Evolutionary conservation across 1,140 invertebrate genomes (phyloP).

Genomic region (Ditylenchus dipsaci): DNA sequence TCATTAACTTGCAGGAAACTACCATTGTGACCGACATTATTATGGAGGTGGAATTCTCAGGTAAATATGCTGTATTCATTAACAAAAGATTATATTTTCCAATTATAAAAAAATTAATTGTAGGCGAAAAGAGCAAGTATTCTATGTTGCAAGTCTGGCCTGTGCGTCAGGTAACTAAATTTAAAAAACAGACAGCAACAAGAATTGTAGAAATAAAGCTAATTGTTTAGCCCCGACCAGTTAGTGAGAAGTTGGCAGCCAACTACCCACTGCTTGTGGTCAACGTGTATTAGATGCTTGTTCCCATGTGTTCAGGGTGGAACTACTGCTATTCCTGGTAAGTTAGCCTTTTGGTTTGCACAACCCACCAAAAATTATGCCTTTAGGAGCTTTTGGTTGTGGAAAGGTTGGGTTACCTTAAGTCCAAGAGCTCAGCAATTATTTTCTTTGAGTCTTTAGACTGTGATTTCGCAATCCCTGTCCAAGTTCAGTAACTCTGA

Average conservation of each 20-base stretch:
- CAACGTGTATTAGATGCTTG: constrained; percentile 94
- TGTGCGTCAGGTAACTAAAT: constrained; percentile 71
- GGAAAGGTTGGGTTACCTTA: no score
- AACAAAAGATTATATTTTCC: no score
- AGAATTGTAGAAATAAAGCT: no score
- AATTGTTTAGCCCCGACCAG: constrained; percentile 70
- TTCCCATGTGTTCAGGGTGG: constrained; percentile 99
- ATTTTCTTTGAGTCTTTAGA: constrained; percentile 61
- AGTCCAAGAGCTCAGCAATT: no score
- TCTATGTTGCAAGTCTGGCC: constrained; percentile 91
- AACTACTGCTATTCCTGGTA: constrained; percentile 95
- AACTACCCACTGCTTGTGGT: constrained; percentile 96
- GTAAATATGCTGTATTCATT: constrained; percentile 55
- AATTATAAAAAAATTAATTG: no score
- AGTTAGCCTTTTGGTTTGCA: constrained; percentile 1
- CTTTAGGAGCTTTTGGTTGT: constrained; percentile 77
- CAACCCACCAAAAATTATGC: constrained; percentile 10
- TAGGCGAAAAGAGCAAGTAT: constrained; percentile 74
- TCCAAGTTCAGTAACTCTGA: constrained; percentile 99
- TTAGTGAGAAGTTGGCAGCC: constrained; percentile 93
- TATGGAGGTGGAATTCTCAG: constrained; percentile 96
- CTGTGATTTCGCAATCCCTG: constrained; percentile 95
- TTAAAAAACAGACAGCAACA: no score
- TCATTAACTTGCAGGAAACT: neutral
- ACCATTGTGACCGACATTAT: constrained; percentile 59